Conservation (phyloP, 2,888 invertebrate genomes). For the Protodeltote pygarga region DNA sequence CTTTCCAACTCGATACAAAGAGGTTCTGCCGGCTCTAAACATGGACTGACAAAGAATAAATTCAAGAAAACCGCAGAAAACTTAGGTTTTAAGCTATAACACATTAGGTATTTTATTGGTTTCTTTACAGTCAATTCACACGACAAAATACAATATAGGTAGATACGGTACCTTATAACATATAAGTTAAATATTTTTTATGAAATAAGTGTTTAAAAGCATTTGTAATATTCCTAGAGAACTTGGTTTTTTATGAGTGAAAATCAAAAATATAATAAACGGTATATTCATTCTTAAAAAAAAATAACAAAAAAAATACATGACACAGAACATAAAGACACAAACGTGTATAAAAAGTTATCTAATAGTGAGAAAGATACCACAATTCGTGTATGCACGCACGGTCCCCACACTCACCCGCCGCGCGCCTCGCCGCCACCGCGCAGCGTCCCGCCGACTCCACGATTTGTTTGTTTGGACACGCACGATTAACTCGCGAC, state of each 20-base stretch:
- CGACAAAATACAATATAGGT: no score
- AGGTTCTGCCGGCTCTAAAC: slow-evolving; percentile 44
- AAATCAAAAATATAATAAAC: no score
- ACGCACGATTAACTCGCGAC: slow-evolving; percentile 50
- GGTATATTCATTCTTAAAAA: no score
- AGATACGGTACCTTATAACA: no score
- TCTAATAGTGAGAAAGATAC: slow-evolving; percentile 27
- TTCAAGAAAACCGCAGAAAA: slow-evolving; percentile 28
- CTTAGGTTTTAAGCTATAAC: slow-evolving; percentile 32
- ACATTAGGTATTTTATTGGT: no score
- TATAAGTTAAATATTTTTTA: no score
- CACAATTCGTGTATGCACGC: slow-evolving; percentile 47
- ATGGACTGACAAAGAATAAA: slow-evolving; percentile 42
- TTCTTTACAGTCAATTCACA: no score
- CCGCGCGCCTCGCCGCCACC: slow-evolving; percentile 7
- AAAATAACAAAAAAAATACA: slow-evolving; percentile 5
- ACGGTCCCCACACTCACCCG: slow-evolving; percentile 27
- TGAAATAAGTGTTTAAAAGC: no score
- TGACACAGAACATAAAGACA: slow-evolving; percentile 23
- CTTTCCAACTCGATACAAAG: slow-evolving; percentile 56
- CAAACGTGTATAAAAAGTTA: slow-evolving; percentile 27
- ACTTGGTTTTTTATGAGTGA: no score
- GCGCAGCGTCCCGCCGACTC: slow-evolving; percentile 11
- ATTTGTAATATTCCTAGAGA: no score
- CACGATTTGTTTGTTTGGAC: slow-evolving; percentile 47